Base-by-base conservation (phyloP, 30 jellyfish, hydroid and myxozoan species). In the Aurelia sp. region DNA sequence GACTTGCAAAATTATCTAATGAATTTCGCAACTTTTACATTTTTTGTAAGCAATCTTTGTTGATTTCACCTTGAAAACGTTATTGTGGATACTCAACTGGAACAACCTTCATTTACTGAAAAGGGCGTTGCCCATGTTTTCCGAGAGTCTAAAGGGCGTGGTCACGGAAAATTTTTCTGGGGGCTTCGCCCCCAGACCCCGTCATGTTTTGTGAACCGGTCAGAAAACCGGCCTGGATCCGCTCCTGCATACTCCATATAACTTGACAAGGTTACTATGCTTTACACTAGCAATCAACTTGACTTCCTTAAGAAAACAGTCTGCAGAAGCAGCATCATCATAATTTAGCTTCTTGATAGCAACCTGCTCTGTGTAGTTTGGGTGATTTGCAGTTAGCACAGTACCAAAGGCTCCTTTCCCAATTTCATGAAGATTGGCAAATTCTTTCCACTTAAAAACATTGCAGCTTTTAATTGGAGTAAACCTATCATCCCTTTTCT, bases 271-370 rank as follows among this genome's bases (percentile, higher is more conserved):
- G 65, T 77, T 77, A 12, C 62, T 35, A 63, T 63, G 66, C 7
- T 24, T n/a, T 24, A 77, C 51, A 68, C 66, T 51, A 5, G 19
- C 63, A 20, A 77, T n/a, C 35, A 77, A 16, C 77, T 60, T 77
- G 77, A 44, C 64, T 41, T 77, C 88, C 19, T 77, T 77, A 15
- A 44, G 74, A 59, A 77, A 77, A 24, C 62, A 38, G 8, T 69
- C 35, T 69, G 63, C 66, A 21, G 63, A 59, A 59, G 68, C 68
- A 59, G 68, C 68, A 59, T 59, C 68, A 12, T 10, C 44, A 35
- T 35, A 35, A 35, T 35, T 35, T 35, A 35, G 44, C 44, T 35
- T 35, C 44, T 59, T 59, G 27, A 59, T 59, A 2, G 68, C 68
- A 27, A 59, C 22, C 13, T 59, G 68, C 13, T 59, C 68, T 21